Percentiles rank a stretch among this genome's conserved stretches.
Evolutionary conservation across 2,797 vertebrate genomes (phyloP).

Genomic region (Calcarius lapponicus): DNA sequence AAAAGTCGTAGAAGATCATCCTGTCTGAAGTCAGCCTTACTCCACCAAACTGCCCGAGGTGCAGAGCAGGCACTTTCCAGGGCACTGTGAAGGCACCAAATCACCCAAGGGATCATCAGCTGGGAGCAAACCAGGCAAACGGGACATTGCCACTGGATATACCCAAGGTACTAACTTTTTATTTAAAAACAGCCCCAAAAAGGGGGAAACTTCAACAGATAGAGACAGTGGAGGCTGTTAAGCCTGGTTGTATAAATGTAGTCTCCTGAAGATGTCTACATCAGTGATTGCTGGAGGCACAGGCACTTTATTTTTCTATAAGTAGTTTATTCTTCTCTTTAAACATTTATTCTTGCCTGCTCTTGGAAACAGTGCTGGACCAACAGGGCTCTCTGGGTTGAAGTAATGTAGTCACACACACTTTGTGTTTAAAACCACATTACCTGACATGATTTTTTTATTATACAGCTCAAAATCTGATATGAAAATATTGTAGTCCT

Average conservation of each 20-base stretch:
- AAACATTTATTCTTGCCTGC: neutral
- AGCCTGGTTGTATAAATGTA: neutral
- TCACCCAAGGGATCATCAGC: neutral
- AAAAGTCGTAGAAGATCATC: slow-evolving; percentile 8
- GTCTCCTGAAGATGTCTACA: neutral
- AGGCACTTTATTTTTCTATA: neutral
- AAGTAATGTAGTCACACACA: neutral
- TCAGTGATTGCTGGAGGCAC: neutral
- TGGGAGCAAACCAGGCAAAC: neutral
- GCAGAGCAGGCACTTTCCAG: neutral
- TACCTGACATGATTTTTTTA: neutral
- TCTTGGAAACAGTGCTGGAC: neutral
- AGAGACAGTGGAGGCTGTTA: neutral
- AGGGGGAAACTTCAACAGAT: neutral
- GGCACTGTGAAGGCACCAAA: neutral
- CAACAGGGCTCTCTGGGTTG: neutral
- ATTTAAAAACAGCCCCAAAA: neutral
- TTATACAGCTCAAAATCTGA: neutral
- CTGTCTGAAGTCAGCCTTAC: slow-evolving; percentile 5
- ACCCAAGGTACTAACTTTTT: neutral
- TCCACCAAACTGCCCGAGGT: slow-evolving; percentile 48
- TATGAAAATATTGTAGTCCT: neutral
- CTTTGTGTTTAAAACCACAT: neutral
- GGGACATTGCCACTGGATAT: neutral
- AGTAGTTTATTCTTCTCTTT: slow-evolving; percentile 12